phyloP scores from a whole-genome alignment of 2,113 vertebrate genomes.

The Aegotheles bennettii region DNA sequence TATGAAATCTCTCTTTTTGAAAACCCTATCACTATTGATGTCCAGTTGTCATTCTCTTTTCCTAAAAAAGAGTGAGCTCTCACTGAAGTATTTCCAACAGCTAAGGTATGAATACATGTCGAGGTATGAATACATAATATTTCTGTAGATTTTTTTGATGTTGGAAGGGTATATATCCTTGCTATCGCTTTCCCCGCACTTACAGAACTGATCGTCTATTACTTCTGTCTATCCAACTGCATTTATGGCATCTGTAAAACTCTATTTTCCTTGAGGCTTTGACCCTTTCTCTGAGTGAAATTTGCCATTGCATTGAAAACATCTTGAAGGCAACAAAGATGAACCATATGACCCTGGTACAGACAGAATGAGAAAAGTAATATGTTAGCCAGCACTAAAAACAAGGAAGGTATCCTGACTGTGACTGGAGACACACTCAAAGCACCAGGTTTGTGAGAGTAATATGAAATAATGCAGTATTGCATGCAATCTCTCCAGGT shows the following conservation, averaged over 20 bases:
- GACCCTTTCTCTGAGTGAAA: background rate
- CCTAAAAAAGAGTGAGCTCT: background rate
- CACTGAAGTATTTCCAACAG: background rate
- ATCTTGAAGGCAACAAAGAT: background rate
- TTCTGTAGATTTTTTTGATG: background rate
- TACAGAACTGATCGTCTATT: background rate
- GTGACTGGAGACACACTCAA: background rate
- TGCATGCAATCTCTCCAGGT: background rate
- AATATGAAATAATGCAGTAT: background rate
- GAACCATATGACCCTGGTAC: background rate
- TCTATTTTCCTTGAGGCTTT: background rate
- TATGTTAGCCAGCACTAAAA: background rate
- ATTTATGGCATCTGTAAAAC: background rate
- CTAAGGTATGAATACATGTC: background rate
- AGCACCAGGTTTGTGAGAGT: background rate
- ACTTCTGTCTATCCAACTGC: background rate
- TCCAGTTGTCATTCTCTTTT: background rate
- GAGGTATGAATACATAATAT: background rate
- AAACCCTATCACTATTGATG: rapidly evolving
- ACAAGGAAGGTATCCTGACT: background rate
- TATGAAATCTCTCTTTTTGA: background rate
- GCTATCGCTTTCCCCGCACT: background rate
- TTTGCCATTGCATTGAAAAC: background rate
- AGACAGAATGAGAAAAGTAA: background rate
- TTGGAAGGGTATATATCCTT: background rate